Evolutionary conservation across 64 coral and sea anemone genomes (phyloP), one percentile per base, ranked within the genome.

Genomic region (Pocillopora verrucosa): DNA sequence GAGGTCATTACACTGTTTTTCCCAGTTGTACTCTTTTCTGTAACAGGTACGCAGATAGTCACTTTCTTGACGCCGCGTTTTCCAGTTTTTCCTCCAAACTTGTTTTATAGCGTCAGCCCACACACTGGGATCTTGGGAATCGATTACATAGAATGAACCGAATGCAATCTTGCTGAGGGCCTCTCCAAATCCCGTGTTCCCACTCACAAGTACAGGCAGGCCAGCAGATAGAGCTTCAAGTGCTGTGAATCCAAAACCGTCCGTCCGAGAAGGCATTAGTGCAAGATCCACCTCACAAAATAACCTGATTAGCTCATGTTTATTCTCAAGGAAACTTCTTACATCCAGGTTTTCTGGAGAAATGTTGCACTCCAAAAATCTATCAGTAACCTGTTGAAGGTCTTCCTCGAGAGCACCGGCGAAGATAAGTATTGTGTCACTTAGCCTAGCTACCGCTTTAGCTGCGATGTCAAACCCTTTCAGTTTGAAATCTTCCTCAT

Each of bases 211-310:
- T 10, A 83, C 60, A 38, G 80, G 80, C 12, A 83, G 9, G 35
- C 80, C 80, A 65, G 80, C 80, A 62, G 80, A 83, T 15, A 83
- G 11, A 15, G 80, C 60, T 59, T 83, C 59, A 63, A 83, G 80
- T 4, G 20, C 80, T 16, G 38, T 64, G 22, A 83, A 34, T 2
- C 80, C 80, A 83, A 83, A 83, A 15, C 59, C 60, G 35, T 83
- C 80, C 1, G 80, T 34, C 34, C 80, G 25, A 10, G 80, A 65
- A 0, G 80, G 20, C 19, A 86, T 41, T 10, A 73, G 19, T 7
- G n/a, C 69, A n/a, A 73, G 69, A 73, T 73, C 69, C 30, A 73
- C 69, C n/a, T 73, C 69, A n/a, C 69, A 12, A 25, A 73, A 73
- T 73, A 73, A 7, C n/a, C 7, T 19, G 20, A 24, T 73, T 19